Conservation (phyloP, 2,888 invertebrate genomes). For the Heliconius cydno region DNA sequence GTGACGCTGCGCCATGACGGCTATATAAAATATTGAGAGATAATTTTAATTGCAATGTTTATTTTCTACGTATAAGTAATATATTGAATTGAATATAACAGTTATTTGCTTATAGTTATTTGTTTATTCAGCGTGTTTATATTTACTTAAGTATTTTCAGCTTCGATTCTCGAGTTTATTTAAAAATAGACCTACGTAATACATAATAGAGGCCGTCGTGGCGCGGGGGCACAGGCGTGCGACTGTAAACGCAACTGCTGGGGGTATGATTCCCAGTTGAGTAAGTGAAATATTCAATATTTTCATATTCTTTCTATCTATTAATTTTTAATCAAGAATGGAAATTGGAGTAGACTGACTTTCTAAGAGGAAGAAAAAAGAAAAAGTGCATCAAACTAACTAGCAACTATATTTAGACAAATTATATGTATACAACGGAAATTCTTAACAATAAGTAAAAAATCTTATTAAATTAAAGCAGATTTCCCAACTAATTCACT, state of each 20-base stretch:
- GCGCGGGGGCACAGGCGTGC: too few relatives aligned
- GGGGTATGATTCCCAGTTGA: too few relatives aligned
- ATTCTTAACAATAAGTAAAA: neutral
- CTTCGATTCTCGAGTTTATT: neutral
- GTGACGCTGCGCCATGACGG: neutral
- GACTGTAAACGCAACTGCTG: too few relatives aligned
- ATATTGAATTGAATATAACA: slow-evolving; percentile 4
- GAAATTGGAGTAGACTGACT: too few relatives aligned
- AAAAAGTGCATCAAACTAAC: neutral
- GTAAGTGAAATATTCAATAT: too few relatives aligned
- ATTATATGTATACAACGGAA: neutral
- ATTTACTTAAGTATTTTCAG: neutral
- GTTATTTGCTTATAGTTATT: neutral
- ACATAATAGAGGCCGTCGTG: neutral
- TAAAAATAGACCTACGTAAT: neutral
- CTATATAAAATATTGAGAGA: neutral
- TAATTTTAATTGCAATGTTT: neutral
- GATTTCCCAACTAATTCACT: slow-evolving; percentile 6
- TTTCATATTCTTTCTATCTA: too few relatives aligned
- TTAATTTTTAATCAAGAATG: too few relatives aligned
- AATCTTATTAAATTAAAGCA: slow-evolving; percentile 4
- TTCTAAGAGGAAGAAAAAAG: neutral
- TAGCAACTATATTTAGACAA: neutral
- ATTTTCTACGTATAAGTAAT: neutral
- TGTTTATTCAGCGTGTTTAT: neutral